Evolutionary conservation across 2,888 invertebrate genomes (phyloP).

Genomic region (Graphium colonna): DNA sequence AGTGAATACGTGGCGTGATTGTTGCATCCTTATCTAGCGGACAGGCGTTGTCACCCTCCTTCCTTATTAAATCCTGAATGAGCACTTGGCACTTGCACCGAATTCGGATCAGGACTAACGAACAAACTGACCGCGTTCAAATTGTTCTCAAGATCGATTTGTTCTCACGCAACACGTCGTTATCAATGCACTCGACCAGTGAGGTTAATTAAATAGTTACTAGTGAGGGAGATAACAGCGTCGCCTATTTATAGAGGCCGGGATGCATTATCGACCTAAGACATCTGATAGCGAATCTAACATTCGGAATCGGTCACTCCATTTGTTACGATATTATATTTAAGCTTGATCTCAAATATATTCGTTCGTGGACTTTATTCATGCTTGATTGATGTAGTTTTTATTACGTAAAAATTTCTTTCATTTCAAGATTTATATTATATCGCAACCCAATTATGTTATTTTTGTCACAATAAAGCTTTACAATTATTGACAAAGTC

Average conservation of each 20-base stretch:
- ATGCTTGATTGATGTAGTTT: no score
- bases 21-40: conserved; percentile 56
- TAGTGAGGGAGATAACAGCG: conserved; percentile 61
- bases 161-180: conserved; percentile 62
- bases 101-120: conserved; percentile 19
- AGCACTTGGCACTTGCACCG: conserved; percentile 10
- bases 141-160: conserved; percentile 36
- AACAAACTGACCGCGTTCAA: conserved; percentile 15
- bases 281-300: conserved; percentile 61
- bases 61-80: conserved; percentile 58
- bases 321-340: conserved; percentile 29
- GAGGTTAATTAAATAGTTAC: conserved; percentile 74
- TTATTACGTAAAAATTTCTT: no score
- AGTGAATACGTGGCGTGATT: conserved; percentile 48
- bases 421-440: no score
- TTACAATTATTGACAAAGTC: no score
- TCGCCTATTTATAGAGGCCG: conserved; percentile 61
- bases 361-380: not conserved
- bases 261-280: conserved; percentile 61
- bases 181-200: conserved; percentile 62
- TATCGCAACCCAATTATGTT: no score
- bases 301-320: conserved; percentile 45
- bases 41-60: conserved; percentile 62
- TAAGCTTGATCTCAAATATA: conserved; percentile 19
- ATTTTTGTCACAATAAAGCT: no score